Conservation (phyloP, 2,113 vertebrate species). For the Cebus imitator region DNA sequence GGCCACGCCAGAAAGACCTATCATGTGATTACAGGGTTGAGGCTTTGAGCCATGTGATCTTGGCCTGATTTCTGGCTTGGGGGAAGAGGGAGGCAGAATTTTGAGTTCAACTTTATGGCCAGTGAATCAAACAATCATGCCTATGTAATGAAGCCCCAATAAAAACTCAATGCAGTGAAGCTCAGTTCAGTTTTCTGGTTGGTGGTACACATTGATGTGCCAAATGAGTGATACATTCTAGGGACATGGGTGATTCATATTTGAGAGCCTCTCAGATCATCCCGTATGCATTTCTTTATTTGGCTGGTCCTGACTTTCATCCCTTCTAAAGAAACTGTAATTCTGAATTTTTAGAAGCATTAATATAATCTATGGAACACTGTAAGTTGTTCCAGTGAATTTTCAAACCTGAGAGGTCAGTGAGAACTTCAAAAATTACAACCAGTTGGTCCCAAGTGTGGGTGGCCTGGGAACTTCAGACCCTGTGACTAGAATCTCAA, state of each 20-base stretch:
- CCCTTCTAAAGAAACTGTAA: not conserved
- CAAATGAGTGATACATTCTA: not conserved
- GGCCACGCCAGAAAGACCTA: not conserved
- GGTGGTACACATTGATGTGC: not conserved
- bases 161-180: not conserved
- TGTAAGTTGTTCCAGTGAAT: not conserved
- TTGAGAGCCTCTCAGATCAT: not conserved
- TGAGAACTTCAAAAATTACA: not conserved
- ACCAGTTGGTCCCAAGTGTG: not conserved
- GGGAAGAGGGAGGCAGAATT: not conserved
- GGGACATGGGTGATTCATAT: not conserved
- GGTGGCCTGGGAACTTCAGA: not conserved
- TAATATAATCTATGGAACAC: not conserved
- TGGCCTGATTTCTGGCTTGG: not conserved
- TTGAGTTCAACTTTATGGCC: not conserved
- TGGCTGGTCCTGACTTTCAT: not conserved
- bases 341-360: too few relatives aligned
- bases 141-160: not conserved
- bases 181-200: not conserved
- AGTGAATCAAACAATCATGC: not conserved
- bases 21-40: not conserved
- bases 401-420: not conserved
- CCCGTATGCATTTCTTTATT: not conserved
- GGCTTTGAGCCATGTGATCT: not conserved
- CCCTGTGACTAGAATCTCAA: not conserved